Conservation (phyloP, 2,797 vertebrate species). For the Otolemur crassicaudatus region DNA sequence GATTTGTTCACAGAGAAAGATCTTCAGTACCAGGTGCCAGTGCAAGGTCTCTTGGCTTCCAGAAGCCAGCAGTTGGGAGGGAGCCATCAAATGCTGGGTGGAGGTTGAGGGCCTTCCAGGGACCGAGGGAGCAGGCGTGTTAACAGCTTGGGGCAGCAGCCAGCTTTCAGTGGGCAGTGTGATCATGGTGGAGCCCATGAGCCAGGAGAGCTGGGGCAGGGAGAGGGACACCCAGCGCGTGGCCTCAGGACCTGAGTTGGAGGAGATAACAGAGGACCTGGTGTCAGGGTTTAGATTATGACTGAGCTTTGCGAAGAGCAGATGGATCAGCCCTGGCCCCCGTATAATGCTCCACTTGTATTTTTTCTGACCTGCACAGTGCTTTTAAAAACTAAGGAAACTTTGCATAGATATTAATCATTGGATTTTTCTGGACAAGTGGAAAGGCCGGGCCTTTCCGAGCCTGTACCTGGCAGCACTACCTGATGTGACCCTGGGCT, state of each 20-base stretch:
- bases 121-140: fast-evolving
- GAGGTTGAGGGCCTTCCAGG: background rate
- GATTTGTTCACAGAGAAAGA: background rate
- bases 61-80: background rate
- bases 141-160: fast-evolving
- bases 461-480: background rate
- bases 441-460: background rate
- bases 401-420: background rate
- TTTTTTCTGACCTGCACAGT: background rate
- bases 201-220: background rate
- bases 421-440: background rate
- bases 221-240: background rate
- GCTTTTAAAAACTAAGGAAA: background rate
- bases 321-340: background rate
- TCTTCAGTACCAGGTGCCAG: background rate
- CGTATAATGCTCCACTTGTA: background rate
- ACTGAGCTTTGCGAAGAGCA: background rate
- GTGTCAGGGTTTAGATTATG: background rate
- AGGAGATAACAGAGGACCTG: background rate
- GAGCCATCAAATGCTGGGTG: fast-evolving
- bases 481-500: background rate
- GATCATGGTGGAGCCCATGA: fast-evolving
- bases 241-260: too few species aligned
- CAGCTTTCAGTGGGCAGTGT: fast-evolving
- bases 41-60: background rate